Conservation (phyloP, 2,797 vertebrate species). For the Poeciliopsis presidionis region DNA sequence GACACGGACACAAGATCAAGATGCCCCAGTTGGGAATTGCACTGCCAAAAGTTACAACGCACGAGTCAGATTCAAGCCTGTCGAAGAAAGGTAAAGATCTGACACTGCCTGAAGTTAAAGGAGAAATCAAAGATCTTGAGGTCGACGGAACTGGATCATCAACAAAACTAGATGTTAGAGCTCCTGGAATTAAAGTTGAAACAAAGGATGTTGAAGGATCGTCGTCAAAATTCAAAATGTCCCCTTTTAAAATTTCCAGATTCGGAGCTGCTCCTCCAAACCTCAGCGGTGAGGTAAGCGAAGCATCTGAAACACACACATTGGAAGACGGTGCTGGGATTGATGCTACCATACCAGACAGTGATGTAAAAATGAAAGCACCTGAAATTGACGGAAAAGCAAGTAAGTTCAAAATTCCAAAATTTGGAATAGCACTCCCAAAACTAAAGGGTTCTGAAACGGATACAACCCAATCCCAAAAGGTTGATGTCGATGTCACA, state of each 20-base stretch:
- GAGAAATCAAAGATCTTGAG: conserved; percentile 20
- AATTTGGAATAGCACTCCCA: conserved; percentile 53
- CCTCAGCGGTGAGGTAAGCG: neutral
- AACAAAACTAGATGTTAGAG: neutral
- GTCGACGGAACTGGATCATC: neutral
- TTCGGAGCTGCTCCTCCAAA: neutral
- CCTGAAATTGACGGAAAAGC: conserved; percentile 26
- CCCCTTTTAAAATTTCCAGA: neutral
- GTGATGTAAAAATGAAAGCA: conserved; percentile 27
- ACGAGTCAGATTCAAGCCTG: conserved; percentile 34
- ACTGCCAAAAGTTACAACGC: conserved; percentile 25
- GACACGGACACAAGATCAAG: conserved; percentile 31
- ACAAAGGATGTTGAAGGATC: conserved; percentile 1
- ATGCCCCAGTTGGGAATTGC: neutral
- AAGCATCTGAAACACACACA: neutral
- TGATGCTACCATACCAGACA: neutral
- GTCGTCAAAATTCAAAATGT: neutral
- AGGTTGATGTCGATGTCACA: conserved; percentile 46
- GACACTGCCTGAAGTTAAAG: conserved; percentile 12
- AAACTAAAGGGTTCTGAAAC: conserved; percentile 56
- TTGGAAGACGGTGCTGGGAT: neutral
- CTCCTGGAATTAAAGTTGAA: conserved; percentile 22
- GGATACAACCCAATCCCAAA: conserved; percentile 30
- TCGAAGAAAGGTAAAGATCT: conserved; percentile 36
- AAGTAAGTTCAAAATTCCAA: conserved; percentile 57